Base-by-base conservation (phyloP, 2,797 vertebrate genomes). In the Ficedula albicollis region DNA sequence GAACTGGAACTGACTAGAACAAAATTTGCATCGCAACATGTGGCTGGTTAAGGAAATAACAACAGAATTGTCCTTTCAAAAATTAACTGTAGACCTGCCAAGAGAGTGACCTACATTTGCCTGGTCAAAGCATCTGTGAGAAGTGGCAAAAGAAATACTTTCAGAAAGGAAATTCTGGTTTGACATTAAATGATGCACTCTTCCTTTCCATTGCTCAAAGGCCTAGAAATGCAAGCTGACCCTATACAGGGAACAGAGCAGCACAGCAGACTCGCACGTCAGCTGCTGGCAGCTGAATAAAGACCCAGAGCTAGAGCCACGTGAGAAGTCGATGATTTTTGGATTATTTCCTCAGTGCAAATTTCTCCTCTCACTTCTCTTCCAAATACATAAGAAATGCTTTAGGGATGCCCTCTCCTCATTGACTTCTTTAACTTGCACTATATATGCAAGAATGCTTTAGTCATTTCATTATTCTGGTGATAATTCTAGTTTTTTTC, bases 291-390 rank as follows among this genome's bases (percentile, higher is more conserved):
- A 93, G 52, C 38, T 76, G 59, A 93, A 79, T 29, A 93, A 93
- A 88, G 75, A 48, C 56, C 78, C 29, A 55, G 44, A 81, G 69
- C 68, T 74, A 60, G 1, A 72, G 85, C 22, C 18, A 5, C 72
- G 39, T 21, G 51, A 92, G 34, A 88, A 87, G 38, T 23, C 34
- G 10, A 81, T 80, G 67, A 86, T 48, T 94, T 95, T 36, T 76
- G 16, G 62, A 96, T 89, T 94, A 90, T 87, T 94, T 97, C 86
- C 72, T 89, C 72, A 72, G 39, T 38, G 55, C 29, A 87, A 92
- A 85, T 49, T 74, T 67, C 74, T 82, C 49, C 63, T 90, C 89
- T 89, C 74, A 44, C 51, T 84, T 39, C 17, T 56, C n/a, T 89
- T 84, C 83, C 67, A 73, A 54, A 72, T 32, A 81, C 17, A 54